Percentiles rank a stretch among this genome's conserved stretches.
These are phyloP conservation scores for Dendroctonus valens DNA, from an alignment of 1,140 invertebrate species.

Conservation along the genomic window DNA sequence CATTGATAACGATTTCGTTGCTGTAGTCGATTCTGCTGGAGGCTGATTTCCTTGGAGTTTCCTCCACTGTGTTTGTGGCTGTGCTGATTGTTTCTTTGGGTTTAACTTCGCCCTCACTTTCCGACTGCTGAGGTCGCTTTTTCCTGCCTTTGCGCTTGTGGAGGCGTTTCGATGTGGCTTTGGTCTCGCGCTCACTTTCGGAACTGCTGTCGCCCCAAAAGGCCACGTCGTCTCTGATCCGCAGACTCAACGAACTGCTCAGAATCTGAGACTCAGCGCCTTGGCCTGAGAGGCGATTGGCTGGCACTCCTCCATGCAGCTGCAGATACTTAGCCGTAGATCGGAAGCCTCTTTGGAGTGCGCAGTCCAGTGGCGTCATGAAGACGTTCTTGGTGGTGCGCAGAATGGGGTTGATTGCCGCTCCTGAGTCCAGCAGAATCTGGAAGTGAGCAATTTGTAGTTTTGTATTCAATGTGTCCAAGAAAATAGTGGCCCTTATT, in stretches of 20 bases:
- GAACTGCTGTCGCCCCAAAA: constrained; percentile 43
- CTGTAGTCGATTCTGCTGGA: constrained; percentile 39
- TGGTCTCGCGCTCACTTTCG: constrained; percentile 38
- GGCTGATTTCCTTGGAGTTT: constrained; percentile 20
- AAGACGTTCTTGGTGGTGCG: constrained; percentile 76
- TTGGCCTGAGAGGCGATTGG: constrained; percentile 59
- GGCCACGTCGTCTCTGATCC: constrained; percentile 44
- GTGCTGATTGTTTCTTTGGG: constrained; percentile 22
- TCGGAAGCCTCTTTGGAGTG: constrained; percentile 78
- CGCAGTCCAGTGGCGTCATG: constrained; percentile 88
- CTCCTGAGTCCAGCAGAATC: constrained; percentile 76
- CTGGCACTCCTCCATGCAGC: constrained; percentile 82
- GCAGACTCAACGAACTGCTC: constrained; percentile 38
- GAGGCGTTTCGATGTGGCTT: constrained; percentile 32
- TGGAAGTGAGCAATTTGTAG: constrained; percentile 39
- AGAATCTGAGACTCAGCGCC: constrained; percentile 13
- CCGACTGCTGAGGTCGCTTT: constrained; percentile 33
- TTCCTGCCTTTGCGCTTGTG: constrained; percentile 38
- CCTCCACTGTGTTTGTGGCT: constrained; percentile 19
- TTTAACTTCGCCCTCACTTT: constrained; percentile 34
- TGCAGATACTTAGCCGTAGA: constrained; percentile 92
- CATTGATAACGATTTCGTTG: constrained; percentile 43
- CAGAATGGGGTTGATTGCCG: constrained; percentile 79
- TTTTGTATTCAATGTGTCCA: too few species aligned
- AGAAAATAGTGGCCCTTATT: too few species aligned